These are phyloP conservation scores for Nannospalax galili DNA, from an alignment of 2,113 vertebrate species.

Conservation along the genomic window DNA sequence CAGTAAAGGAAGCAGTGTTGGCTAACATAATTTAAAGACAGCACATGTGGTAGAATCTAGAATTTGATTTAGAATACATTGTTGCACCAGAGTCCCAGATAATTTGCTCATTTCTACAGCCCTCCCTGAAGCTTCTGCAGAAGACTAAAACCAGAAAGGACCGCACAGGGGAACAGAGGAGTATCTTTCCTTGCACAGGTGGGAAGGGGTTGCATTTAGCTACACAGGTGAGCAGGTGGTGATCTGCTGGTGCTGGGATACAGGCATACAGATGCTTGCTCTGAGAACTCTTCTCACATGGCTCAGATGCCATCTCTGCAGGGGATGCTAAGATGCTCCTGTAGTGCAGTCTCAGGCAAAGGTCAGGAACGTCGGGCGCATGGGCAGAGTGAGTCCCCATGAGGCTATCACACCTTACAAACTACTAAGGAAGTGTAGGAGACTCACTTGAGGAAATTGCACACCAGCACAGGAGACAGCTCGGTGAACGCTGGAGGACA, in stretches of 20 bases:
- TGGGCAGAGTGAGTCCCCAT: not conserved
- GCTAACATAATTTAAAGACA: not conserved
- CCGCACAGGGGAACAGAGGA: too few relatives aligned
- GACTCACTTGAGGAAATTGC: not conserved
- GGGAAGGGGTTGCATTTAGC: too few relatives aligned
- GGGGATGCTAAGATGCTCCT: not conserved
- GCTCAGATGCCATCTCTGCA: not conserved
- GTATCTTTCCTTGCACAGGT: not conserved
- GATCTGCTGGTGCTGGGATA: not conserved
- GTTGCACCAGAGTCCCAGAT: too few relatives aligned
- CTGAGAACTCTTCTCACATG: fast-evolving
- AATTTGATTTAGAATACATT: not conserved
- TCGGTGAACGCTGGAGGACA: not conserved
- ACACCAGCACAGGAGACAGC: fast-evolving
- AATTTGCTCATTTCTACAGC: not conserved
- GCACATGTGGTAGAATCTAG: not conserved
- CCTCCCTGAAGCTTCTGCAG: fast-evolving
- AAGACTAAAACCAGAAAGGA: not conserved
- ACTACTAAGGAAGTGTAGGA: not conserved
- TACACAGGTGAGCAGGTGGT: fast-evolving
- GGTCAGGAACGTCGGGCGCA: not conserved
- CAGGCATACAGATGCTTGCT: too few relatives aligned
- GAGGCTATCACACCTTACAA: not conserved
- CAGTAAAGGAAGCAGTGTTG: not conserved
- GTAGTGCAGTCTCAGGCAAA: not conserved